Evolutionary conservation across 1,140 invertebrate genomes (phyloP).

Genomic region (Battus philenor): DNA sequence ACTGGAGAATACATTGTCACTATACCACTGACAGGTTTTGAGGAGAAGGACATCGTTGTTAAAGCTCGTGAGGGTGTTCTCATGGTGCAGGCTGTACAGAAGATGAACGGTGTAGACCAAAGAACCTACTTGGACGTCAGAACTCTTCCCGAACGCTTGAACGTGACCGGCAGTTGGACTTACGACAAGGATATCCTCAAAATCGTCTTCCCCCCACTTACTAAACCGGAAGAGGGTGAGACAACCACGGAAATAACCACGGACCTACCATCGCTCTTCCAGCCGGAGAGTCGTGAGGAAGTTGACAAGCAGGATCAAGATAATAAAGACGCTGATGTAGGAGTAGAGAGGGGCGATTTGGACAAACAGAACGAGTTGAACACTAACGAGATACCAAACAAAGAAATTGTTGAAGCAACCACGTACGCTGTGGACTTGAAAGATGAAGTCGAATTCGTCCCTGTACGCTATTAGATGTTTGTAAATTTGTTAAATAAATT

Average conservation of each 20-base stretch:
- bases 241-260: constrained; percentile 15
- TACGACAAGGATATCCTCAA: constrained; percentile 35
- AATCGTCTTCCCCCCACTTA: constrained; percentile 35
- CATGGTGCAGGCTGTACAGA: constrained; percentile 38
- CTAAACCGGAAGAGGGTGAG: constrained; percentile 19
- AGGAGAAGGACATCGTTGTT: constrained; percentile 38
- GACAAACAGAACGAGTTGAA: constrained; percentile 19
- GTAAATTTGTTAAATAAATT: too few relatives aligned
- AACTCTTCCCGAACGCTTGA: constrained; percentile 26
- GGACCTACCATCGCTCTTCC: neutral
- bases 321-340: constrained; percentile 29
- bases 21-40: constrained; percentile 26
- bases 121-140: constrained; percentile 32
- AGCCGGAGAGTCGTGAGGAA: constrained; percentile 27
- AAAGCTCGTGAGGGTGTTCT: constrained; percentile 35
- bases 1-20: constrained; percentile 32
- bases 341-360: constrained; percentile 15
- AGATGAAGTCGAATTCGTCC: constrained; percentile 41
- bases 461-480: constrained; percentile 24
- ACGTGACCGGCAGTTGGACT: constrained; percentile 40
- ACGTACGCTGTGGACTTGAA: constrained; percentile 44
- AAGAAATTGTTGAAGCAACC: constrained; percentile 31
- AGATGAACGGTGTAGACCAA: constrained; percentile 14
- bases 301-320: constrained; percentile 13
- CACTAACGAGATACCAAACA: constrained; percentile 27